phyloP scores from a whole-genome alignment of 2,888 invertebrate species.

The Campaea margaritaria region DNA sequence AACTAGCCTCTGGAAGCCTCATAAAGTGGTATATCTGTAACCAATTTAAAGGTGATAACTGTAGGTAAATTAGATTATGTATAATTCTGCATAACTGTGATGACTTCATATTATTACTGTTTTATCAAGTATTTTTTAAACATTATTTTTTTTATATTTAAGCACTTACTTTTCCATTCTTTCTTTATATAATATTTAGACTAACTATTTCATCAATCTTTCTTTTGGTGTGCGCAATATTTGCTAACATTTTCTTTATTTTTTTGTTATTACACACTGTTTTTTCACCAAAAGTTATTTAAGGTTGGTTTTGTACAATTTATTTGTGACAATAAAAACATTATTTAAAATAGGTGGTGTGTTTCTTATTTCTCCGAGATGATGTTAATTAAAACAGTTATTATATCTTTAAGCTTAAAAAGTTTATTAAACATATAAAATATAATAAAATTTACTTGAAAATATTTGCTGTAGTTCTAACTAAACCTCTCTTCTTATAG shows the following conservation, averaged over 20 bases:
- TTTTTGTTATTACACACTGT: too few species aligned
- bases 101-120: not conserved
- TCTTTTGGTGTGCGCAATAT: too few species aligned
- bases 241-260: too few species aligned
- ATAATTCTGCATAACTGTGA: not conserved
- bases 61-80: not conserved
- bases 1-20: too few species aligned
- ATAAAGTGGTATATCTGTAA: too few species aligned
- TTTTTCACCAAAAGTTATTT: not conserved
- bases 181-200: not conserved
- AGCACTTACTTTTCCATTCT: not conserved
- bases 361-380: too few species aligned
- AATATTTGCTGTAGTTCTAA: conserved; percentile 25
- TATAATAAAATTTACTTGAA: conserved; percentile 25
- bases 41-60: too few species aligned
- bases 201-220: too few species aligned
- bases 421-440: conserved; percentile 36
- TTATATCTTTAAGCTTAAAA: conserved; percentile 23
- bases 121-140: not conserved
- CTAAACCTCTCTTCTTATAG: conserved; percentile 24
- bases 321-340: conserved; percentile 15
- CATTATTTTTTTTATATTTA: not conserved
- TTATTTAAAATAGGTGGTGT: too few species aligned
- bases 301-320: conserved; percentile 25
- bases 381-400: not conserved